Evolutionary conservation across 1,140 invertebrate genomes (phyloP).

Genomic region (Probaryconus sp.): DNA sequence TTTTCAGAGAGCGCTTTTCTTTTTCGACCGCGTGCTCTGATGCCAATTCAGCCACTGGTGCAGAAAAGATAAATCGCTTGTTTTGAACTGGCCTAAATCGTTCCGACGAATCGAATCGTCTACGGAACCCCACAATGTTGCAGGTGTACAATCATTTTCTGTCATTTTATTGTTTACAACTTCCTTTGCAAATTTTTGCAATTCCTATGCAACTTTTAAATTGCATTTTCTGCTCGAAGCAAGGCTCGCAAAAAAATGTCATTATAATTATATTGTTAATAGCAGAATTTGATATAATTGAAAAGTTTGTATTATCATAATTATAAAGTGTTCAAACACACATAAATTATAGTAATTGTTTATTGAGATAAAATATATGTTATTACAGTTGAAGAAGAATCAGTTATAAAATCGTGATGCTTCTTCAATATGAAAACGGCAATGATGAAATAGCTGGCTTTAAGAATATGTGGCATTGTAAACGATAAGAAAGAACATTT

Average conservation of each 20-base stretch:
- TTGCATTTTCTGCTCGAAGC: no score
- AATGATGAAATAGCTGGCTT: slow-evolving; percentile 46
- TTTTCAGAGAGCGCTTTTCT: slow-evolving; percentile 65
- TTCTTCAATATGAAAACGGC: slow-evolving; percentile 12
- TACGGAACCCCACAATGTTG: slow-evolving; percentile 30
- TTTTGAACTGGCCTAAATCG: slow-evolving; percentile 69
- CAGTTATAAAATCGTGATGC: not conserved
- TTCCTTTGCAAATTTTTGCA: slow-evolving; percentile 10
- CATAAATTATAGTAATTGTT: no score
- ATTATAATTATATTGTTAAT: no score
- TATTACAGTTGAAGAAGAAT: no score
- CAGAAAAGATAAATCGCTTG: slow-evolving; percentile 76
- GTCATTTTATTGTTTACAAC: slow-evolving; percentile 16
- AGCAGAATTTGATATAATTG: no score
- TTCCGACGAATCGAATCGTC: slow-evolving; percentile 55
- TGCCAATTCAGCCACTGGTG: slow-evolving; percentile 68
- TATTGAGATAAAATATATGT: no score
- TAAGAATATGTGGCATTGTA: slow-evolving; percentile 53
- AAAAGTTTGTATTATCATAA: no score
- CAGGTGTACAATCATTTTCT: slow-evolving; percentile 32
- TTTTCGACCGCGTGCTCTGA: slow-evolving; percentile 58
- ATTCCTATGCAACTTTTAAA: slow-evolving; percentile 8
- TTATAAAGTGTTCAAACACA: no score
- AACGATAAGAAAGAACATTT: slow-evolving; percentile 44
- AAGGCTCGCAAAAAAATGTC: no score